phyloP scores from a whole-genome alignment of 2,888 invertebrate species.

The Thymelicus sylvestris region DNA sequence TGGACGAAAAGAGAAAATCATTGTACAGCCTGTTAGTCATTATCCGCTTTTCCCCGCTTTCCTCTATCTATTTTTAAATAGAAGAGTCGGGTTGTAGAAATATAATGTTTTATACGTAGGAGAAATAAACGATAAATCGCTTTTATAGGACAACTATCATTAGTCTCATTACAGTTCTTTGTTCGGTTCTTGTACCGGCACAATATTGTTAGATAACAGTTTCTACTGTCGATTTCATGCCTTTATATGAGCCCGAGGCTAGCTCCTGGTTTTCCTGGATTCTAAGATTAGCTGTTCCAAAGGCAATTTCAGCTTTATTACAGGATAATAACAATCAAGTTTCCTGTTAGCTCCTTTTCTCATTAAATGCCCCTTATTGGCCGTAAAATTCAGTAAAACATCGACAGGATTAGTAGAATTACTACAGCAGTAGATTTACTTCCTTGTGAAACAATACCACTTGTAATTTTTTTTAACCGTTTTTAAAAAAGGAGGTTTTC shows the following conservation, averaged over 20 bases:
- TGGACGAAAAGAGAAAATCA: too few relatives aligned
- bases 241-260: background rate
- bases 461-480: too few relatives aligned
- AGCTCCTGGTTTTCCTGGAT: background rate
- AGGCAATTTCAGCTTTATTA: slow-evolving; percentile 6
- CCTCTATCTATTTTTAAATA: too few relatives aligned
- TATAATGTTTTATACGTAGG: background rate
- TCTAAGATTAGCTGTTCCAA: background rate
- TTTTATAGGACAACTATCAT: background rate
- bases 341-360: background rate
- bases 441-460: too few relatives aligned
- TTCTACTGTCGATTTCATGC: background rate
- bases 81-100: too few relatives aligned
- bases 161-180: background rate
- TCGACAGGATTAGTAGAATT: background rate
- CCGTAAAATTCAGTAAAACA: background rate
- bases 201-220: background rate
- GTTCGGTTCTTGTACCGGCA: background rate
- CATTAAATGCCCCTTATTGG: slow-evolving; percentile 5
- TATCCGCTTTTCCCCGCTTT: too few relatives aligned
- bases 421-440: background rate
- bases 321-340: background rate
- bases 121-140: background rate
- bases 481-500: background rate
- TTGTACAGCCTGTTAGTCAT: too few relatives aligned